Base-by-base conservation (phyloP, 2,888 invertebrate genomes). In the Disparrhopalites patrizii region DNA sequence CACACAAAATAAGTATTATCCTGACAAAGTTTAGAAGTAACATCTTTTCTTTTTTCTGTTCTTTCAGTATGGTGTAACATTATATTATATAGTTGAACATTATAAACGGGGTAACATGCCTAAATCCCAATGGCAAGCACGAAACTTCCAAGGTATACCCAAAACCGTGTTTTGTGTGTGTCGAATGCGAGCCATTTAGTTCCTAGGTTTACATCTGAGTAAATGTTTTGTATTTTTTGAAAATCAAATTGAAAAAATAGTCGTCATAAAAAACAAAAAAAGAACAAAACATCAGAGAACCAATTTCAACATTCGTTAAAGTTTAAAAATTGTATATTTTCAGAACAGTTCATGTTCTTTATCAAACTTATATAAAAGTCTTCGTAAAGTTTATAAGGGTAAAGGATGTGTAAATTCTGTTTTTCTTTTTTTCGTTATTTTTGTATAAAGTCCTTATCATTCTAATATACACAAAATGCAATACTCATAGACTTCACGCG, bases 401-500 rank as follows among this genome's bases (percentile, higher is more conserved):
- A 43, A 55, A 63, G 55, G 63, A 55, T 56, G 63, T 55, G 55
- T 43, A 55, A 63, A 56, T 63, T 63, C 63, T 63, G 28, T 56
- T 63, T 63, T 63, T 63, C 60, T 62, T 54, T 36, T 62, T 56
- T 55, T 55, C 47, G 56, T 38, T 36, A 36, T 63, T 63, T n/a
- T 63, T 63, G 43, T 63, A 63, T 63, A 56, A 63, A 63, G 20
- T 56, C 30, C 63, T 63, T 55, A 63, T 55, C 43, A 38, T 66
- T 63, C 71, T 71, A 69, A 71, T 71, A 71, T 69, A 69, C 69
- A 71, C 69, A 71, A 69, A 71, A 70, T 71, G 69, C 68, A 63
- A 65, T 57, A 65, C 65, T 57, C 65, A 30, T 62, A 68, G 62
- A 57, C 71, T 72, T 78, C 77, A 78, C 76, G 77, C 86, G 76